A percentile compares a stretch with the other conserved stretches of the same genome.
Evolutionary conservation across 2,888 invertebrate genomes (phyloP).

Genomic region (Eristalinus aeneus): DNA sequence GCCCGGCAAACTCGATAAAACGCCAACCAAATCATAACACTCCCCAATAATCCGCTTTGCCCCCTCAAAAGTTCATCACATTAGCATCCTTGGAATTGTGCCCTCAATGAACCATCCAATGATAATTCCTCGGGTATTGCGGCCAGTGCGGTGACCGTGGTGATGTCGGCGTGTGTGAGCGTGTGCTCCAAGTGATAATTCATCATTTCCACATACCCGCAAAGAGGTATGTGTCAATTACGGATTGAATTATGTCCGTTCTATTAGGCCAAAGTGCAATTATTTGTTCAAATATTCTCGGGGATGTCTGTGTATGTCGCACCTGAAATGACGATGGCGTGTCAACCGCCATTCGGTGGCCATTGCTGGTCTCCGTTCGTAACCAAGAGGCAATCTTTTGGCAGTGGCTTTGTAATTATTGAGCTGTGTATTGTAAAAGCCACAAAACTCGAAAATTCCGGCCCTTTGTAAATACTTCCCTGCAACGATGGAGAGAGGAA

Average conservation of each 20-base stretch:
- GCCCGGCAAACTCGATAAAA: neutral
- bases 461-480: slow-evolving; percentile 19
- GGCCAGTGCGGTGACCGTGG: neutral
- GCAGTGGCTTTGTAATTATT: slow-evolving; percentile 51
- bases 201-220: slow-evolving; percentile 1
- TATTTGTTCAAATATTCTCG: slow-evolving; percentile 28
- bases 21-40: neutral
- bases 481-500: neutral
- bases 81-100: neutral
- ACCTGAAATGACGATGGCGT: neutral
- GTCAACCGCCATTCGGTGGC: neutral
- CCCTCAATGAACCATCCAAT: neutral
- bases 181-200: neutral
- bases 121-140: neutral
- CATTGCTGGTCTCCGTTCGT: neutral
- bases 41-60: neutral
- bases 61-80: neutral
- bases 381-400: slow-evolving; percentile 42
- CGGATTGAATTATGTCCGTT: slow-evolving; percentile 44
- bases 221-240: slow-evolving; percentile 26
- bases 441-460: slow-evolving; percentile 38
- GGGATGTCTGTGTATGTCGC: neutral
- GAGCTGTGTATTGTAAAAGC: slow-evolving; percentile 42
- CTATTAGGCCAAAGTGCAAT: slow-evolving; percentile 34
- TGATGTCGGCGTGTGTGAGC: neutral